Evolutionary conservation across 2,888 invertebrate genomes (phyloP).

Genomic region (Palloptera scutellata): DNA sequence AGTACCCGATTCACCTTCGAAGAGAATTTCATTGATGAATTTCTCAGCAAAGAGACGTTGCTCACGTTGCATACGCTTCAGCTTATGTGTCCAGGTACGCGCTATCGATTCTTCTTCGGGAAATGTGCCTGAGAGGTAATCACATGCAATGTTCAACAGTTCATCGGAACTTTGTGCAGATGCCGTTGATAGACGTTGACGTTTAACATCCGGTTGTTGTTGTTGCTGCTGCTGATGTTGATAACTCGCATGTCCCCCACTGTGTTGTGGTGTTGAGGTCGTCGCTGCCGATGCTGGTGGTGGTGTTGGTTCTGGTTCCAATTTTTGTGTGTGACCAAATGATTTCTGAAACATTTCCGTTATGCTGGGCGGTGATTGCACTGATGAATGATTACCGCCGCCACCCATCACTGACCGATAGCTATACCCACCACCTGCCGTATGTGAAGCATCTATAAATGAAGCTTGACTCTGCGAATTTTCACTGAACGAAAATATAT

Average conservation of each 20-base stretch:
- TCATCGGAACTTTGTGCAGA: conserved; percentile 44
- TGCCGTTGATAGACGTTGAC: conserved; percentile 15
- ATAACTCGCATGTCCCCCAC: not conserved
- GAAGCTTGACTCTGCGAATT: conserved; percentile 45
- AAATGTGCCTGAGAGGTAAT: conserved; percentile 54
- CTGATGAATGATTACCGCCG: conserved; percentile 15
- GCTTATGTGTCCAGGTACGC: conserved; percentile 58
- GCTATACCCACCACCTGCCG: conserved; percentile 20
- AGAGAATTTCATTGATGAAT: conserved; percentile 60
- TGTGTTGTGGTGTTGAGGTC: not conserved
- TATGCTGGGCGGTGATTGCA: conserved; percentile 50
- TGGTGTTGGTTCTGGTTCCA: conserved; percentile 45
- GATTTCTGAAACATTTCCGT: conserved; percentile 59
- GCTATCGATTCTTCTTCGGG: conserved; percentile 59
- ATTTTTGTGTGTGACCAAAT: conserved; percentile 49
- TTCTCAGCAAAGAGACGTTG: conserved; percentile 60
- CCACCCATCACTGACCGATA: conserved; percentile 37
- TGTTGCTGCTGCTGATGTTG: not conserved
- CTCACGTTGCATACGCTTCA: conserved; percentile 55
- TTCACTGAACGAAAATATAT: conserved; percentile 49
- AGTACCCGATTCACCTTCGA: conserved; percentile 59
- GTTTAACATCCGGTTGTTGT: conserved; percentile 19
- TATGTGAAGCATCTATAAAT: conserved; percentile 48
- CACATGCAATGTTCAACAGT: conserved; percentile 55
- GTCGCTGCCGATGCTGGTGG: conserved; percentile 24